phyloP scores from a whole-genome alignment of 2,888 invertebrate genomes.

The Rhagonycha fulva region DNA sequence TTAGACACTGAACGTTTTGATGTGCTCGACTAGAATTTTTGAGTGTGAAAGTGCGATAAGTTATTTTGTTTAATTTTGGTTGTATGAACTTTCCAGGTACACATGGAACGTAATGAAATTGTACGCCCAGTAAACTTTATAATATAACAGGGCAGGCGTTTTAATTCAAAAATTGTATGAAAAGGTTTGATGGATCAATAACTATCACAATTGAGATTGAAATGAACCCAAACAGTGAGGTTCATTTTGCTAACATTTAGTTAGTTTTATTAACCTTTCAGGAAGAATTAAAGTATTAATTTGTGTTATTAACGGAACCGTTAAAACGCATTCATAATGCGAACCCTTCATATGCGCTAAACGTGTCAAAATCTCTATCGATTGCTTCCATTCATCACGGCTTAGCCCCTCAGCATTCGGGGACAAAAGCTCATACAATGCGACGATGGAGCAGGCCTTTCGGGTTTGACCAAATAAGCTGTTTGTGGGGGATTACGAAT shows the following conservation, averaged over 20 bases:
- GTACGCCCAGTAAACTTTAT: not conserved
- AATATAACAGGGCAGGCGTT: not conserved
- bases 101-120: not conserved
- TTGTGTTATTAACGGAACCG: not conserved
- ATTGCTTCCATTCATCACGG: conserved; percentile 14
- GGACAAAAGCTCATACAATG: conserved; percentile 15
- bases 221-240: not conserved
- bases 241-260: not conserved
- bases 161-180: not conserved
- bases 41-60: not conserved
- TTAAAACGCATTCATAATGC: not conserved
- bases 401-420: conserved; percentile 11
- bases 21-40: too few relatives aligned
- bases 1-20: too few relatives aligned
- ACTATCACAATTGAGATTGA: not conserved
- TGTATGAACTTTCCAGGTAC: not conserved
- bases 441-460: conserved; percentile 12
- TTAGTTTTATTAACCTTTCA: not conserved
- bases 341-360: conserved; percentile 11
- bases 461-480: conserved; percentile 5
- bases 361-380: conserved; percentile 21
- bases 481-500: conserved; percentile 9
- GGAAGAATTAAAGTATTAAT: not conserved
- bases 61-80: not conserved
- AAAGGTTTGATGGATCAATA: not conserved